Conservation (phyloP, 2,113 vertebrate species). For the Mungos mungo region DNA sequence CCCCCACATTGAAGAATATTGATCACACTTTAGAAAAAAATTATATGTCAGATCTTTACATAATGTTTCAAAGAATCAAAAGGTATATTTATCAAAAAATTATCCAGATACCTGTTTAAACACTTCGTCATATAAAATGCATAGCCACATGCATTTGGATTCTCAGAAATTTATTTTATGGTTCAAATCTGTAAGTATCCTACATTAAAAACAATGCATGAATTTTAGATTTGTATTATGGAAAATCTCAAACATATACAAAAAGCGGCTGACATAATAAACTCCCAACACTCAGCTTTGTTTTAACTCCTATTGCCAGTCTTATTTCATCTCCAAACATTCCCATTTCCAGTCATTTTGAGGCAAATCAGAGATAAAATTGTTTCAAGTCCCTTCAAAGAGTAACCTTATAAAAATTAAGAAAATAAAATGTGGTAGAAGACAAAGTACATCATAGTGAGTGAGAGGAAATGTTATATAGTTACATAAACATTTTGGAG, state of each 20-base stretch:
- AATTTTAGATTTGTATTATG: slow-evolving; percentile 5
- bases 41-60: slow-evolving; percentile 1
- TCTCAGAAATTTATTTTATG: slow-evolving; percentile 4
- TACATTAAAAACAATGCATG: not conserved
- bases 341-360: not conserved
- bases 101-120: not conserved
- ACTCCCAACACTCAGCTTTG: not conserved
- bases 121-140: not conserved
- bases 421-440: slow-evolving; percentile 19
- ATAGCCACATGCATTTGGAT: not conserved
- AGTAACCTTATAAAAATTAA: not conserved
- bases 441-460: not conserved
- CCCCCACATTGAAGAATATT: not conserved
- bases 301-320: not conserved
- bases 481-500: not conserved
- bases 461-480: not conserved
- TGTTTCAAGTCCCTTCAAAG: not conserved
- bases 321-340: not conserved
- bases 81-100: not conserved
- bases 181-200: not conserved
- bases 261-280: not conserved
- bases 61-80: not conserved
- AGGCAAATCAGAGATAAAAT: not conserved
- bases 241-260: not conserved
- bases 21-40: not conserved